Conservation (phyloP, 2,797 vertebrate genomes). For the Pipistrellus nathusii region DNA sequence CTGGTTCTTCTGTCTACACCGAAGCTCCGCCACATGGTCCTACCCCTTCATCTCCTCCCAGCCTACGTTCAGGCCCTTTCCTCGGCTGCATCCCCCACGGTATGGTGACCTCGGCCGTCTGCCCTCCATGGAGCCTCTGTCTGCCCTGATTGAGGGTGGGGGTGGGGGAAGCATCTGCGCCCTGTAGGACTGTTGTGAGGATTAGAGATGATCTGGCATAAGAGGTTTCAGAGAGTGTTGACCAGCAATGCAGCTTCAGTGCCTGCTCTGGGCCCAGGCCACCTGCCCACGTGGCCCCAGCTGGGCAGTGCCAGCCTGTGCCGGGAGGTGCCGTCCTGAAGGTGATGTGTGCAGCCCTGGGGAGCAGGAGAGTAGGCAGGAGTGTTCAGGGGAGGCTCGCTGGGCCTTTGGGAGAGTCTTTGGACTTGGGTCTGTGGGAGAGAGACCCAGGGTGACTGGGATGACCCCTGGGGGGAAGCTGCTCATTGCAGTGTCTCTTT, state of each 20-base stretch:
- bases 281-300: neutral
- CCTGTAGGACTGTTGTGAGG: neutral
- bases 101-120: accelerated
- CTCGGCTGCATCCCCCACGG: too few relatives aligned
- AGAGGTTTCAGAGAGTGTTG: neutral
- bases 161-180: neutral
- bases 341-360: neutral
- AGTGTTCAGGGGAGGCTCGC: neutral
- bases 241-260: accelerated
- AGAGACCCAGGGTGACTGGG: neutral
- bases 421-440: neutral
- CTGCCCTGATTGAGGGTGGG: neutral
- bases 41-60: neutral
- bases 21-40: neutral
- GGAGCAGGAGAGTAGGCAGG: neutral
- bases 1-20: neutral
- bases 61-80: neutral
- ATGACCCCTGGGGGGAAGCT: neutral
- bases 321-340: neutral
- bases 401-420: neutral
- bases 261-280: neutral
- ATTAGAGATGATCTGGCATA: neutral
- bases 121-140: neutral
- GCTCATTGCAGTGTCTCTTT: neutral
- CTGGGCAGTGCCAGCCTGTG: neutral